phyloP scores from a whole-genome alignment of 2,888 invertebrate species.

The Amiota minor region DNA sequence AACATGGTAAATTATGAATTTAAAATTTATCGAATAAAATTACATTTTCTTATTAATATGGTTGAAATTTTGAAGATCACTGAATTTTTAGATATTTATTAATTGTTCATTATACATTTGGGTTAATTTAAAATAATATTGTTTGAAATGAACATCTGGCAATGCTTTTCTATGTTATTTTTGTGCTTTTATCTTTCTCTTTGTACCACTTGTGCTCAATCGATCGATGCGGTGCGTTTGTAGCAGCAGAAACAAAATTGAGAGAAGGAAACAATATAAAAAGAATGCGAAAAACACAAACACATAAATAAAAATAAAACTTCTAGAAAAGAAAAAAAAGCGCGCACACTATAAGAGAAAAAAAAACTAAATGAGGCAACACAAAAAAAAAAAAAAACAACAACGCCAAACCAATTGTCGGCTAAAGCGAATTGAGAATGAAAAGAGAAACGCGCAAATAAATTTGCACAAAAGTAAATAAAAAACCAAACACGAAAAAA shows the following conservation, averaged over 20 bases:
- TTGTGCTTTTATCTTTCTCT: constrained; percentile 32
- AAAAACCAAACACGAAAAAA: constrained; percentile 60
- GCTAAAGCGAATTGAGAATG: neutral
- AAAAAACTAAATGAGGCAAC: neutral
- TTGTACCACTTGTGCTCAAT: constrained; percentile 40
- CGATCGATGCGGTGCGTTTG: constrained; percentile 50
- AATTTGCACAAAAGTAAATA: constrained; percentile 66
- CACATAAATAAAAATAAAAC: constrained; percentile 15
- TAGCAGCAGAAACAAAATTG: constrained; percentile 14
- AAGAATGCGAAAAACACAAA: constrained; percentile 28
- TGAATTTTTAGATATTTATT: neutral
- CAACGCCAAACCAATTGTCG: too few relatives aligned
- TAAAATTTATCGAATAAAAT: neutral
- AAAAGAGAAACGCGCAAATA: neutral
- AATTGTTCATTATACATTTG: neutral
- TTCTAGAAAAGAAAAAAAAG: constrained; percentile 17
- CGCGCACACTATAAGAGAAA: constrained; percentile 6
- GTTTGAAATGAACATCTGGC: neutral
- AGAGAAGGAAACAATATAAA: constrained; percentile 3
- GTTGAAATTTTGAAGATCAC: neutral
- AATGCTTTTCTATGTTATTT: neutral
- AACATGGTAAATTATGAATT: neutral
- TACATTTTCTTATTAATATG: neutral
- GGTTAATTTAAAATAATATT: neutral
- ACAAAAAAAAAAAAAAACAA: constrained; percentile 28